Conservation (phyloP, 30 jellyfish, hydroid and myxozoan species). For the Rhopilema esculentum region DNA sequence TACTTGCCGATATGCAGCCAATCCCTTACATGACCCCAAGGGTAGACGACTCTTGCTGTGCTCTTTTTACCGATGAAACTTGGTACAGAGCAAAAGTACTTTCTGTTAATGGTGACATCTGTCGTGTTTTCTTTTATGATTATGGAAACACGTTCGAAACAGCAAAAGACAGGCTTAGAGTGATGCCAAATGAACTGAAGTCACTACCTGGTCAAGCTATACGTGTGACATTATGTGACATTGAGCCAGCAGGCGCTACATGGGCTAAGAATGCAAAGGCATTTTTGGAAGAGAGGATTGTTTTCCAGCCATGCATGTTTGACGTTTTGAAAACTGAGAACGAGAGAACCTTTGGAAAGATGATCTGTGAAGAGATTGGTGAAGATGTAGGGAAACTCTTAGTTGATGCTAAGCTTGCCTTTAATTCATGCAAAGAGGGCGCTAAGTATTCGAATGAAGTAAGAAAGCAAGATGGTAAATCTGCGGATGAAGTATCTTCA, state of each 20-base stretch:
- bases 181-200: constrained; percentile 63
- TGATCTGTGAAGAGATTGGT: too few species aligned
- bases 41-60: constrained; percentile 29
- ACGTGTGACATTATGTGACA: constrained; percentile 34
- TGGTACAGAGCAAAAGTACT: constrained; percentile 79
- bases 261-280: constrained; percentile 19
- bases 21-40: constrained; percentile 16
- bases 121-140: constrained; percentile 33
- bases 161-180: constrained; percentile 19
- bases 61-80: constrained; percentile 43
- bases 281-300: constrained; percentile 2
- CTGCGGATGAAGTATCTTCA: too few species aligned
- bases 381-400: constrained; percentile 1
- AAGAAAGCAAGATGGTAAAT: too few species aligned
- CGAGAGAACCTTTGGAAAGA: not conserved
- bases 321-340: not conserved
- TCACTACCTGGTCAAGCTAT: constrained; percentile 76
- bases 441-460: too few species aligned
- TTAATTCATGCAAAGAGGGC: not conserved
- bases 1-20: not conserved
- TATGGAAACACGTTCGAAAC: constrained; percentile 32
- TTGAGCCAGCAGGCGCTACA: constrained; percentile 25
- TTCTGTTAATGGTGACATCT: not conserved
- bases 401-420: constrained; percentile 25
- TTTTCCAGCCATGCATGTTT: constrained; percentile 26